phyloP scores from a whole-genome alignment of 2,888 invertebrate genomes.

The Ischnura elegans region DNA sequence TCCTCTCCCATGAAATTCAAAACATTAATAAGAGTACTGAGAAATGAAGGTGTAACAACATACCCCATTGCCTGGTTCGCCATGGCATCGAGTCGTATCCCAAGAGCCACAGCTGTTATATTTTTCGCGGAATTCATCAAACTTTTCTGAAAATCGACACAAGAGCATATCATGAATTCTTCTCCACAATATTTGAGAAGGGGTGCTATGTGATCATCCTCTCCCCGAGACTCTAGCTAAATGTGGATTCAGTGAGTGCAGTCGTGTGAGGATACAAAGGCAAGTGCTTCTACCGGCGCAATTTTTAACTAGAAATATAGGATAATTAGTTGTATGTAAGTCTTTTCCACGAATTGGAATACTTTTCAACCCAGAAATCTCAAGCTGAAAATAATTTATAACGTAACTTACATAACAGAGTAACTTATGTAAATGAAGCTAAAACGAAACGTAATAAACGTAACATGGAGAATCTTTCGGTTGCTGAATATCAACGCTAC shows the following conservation, averaged over 20 bases:
- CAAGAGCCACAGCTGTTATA: background rate
- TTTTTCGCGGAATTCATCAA: background rate
- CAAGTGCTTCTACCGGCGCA: background rate
- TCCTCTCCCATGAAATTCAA: no score
- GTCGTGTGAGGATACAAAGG: background rate
- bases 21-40: background rate
- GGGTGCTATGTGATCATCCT: background rate
- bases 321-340: background rate
- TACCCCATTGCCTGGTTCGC: background rate
- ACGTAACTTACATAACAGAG: no score
- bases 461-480: no score
- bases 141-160: slow-evolving; percentile 22
- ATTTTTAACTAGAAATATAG: background rate
- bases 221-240: background rate
- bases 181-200: background rate
- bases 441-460: no score
- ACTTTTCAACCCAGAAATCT: no score
- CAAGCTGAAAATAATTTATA: no score
- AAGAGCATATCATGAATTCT: background rate
- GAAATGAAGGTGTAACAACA: background rate
- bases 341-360: background rate
- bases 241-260: background rate
- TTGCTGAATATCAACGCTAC: no score
- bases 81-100: background rate
- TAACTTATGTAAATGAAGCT: no score